Evolutionary conservation across 2,797 vertebrate species (phyloP).

Genomic region (Tadarida brasiliensis): DNA sequence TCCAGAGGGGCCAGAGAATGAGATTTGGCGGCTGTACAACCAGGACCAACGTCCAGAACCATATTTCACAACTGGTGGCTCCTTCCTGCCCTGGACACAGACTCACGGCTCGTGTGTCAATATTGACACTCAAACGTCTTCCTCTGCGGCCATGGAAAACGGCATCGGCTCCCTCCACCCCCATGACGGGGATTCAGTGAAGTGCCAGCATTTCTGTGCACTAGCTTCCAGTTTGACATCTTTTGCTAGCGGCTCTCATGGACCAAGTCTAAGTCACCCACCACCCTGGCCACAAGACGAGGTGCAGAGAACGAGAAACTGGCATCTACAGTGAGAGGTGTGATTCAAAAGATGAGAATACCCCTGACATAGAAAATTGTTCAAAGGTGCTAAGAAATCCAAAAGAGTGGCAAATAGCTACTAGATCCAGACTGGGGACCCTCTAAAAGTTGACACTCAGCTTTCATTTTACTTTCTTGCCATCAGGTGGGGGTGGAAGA

Average conservation of each 20-base stretch:
- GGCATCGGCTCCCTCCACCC: neutral
- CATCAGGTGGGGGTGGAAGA: neutral
- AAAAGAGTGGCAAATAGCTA: neutral
- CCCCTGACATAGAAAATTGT: neutral
- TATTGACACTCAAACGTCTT: neutral
- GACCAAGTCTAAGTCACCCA: neutral
- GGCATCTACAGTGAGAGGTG: neutral
- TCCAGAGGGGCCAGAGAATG: neutral
- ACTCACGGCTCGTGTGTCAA: fast-evolving
- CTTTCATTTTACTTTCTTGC: neutral
- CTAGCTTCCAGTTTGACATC: neutral
- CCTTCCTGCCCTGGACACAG: neutral
- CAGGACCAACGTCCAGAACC: neutral
- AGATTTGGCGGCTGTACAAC: neutral
- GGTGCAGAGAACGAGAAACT: neutral
- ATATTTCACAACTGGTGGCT: neutral
- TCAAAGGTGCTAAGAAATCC: neutral
- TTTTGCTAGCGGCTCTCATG: neutral
- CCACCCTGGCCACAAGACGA: neutral
- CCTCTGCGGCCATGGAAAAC: neutral
- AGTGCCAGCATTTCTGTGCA: neutral
- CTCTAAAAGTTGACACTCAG: neutral
- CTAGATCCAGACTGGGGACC: neutral
- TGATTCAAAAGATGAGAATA: neutral
- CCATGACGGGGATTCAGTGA: neutral